Evolutionary conservation across 2,113 vertebrate genomes (phyloP).

Genomic region (Lasiurus borealis): DNA sequence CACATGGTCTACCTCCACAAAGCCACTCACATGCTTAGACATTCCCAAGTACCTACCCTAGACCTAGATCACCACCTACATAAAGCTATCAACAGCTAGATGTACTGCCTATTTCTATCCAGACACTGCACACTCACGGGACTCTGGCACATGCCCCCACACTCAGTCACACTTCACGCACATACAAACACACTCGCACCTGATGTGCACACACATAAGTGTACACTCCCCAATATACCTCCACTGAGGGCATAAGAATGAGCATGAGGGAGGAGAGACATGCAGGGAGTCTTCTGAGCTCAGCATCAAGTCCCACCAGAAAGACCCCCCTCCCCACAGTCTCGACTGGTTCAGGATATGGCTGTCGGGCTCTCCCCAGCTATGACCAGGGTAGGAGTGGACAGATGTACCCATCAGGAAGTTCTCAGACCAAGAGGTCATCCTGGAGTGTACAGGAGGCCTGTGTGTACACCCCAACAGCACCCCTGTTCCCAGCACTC

Average conservation of each 20-base stretch:
- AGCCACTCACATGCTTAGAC: not conserved
- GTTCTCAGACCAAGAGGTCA: not conserved
- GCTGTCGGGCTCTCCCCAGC: not conserved
- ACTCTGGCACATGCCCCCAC: too few relatives aligned
- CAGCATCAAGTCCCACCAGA: not conserved
- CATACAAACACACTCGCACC: not conserved
- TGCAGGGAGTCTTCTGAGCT: not conserved
- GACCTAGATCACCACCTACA: not conserved
- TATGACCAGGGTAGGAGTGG: not conserved
- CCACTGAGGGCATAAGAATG: not conserved
- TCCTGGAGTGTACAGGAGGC: not conserved
- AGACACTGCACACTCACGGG: not conserved
- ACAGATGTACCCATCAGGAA: not conserved
- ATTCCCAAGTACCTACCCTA: not conserved
- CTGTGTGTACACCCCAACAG: not conserved
- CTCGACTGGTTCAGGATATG: not conserved
- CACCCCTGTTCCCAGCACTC: fast-evolving
- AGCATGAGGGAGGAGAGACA: not conserved
- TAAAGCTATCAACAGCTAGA: not conserved
- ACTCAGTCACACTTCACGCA: not conserved
- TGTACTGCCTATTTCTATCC: not conserved
- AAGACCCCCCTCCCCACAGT: not conserved
- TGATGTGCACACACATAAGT: fast-evolving
- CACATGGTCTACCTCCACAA: not conserved
- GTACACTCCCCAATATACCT: not conserved